Evolutionary conservation across 2,113 vertebrate species (phyloP), one percentile per base, ranked within the genome.

Genomic region (Litocranius walleri): DNA sequence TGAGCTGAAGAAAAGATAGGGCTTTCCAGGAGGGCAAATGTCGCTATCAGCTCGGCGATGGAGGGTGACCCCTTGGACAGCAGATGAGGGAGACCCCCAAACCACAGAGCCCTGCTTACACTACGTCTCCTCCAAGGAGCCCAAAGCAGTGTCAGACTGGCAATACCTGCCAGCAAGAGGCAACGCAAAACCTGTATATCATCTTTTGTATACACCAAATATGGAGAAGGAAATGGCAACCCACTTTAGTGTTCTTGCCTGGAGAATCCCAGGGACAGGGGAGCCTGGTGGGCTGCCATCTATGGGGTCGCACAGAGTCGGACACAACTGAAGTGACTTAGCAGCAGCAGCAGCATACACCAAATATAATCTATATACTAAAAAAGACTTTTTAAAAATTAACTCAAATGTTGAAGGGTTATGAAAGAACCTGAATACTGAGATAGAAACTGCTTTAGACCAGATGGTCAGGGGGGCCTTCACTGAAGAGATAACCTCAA

Each of bases 1-100:
- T 17, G 17, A 56, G 56, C 29, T 43, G 29, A 43, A 77, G 30
- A 80, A 52, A 84, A 85, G 62, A 17, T 0, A 12, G 71, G 19
- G 12, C 36, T 30, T 19, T 33, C 40, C 29, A 1, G 1, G 23
- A 85, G n/a, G 85, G 30, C 52, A 48, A 27, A 4, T 7, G 45
- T 48, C 12, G 11, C 27, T 3, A 4, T 13, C 23, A 3, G 45
- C 59, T n/a, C 16, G 15, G 43, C 3, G 0, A 11, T 3, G 3
- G 56, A 50, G 23, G 40, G 56, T 7, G 16, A 52, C 23, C 71
- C 40, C 7, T 71, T 29, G 50, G 62, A 83, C 95, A 94, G 48
- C 59, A 23, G 17, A 21, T 33, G 10, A 30, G 16, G 27, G 82
- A 43, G 4, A 54, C 30, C 11, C 77, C 80, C 50, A 50, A 54